Conservation (phyloP, 2,888 invertebrate genomes). For the Chrysolina oricalcia region DNA sequence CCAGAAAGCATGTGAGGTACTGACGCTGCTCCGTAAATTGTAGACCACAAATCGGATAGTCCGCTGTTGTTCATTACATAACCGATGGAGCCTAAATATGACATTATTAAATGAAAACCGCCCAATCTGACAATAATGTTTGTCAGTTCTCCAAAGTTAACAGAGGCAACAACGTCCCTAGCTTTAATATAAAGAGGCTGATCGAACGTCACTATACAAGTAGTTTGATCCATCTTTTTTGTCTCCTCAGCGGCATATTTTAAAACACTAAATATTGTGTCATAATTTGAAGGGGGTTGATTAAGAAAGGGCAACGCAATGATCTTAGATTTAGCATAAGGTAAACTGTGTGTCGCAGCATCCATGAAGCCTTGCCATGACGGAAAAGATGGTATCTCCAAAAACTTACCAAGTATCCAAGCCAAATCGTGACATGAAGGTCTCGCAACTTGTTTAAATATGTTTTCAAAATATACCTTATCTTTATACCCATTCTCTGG, state of each 20-base stretch:
- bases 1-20: slow-evolving; percentile 60
- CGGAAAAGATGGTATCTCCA: slow-evolving; percentile 31
- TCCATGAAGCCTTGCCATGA: slow-evolving; percentile 42
- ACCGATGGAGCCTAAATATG: slow-evolving; percentile 65
- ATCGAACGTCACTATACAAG: slow-evolving; percentile 37
- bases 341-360: slow-evolving; percentile 25
- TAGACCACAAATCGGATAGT: slow-evolving; percentile 59
- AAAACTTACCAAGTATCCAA: slow-evolving; percentile 2
- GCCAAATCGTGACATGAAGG: slow-evolving; percentile 22
- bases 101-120: slow-evolving; percentile 64
- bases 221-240: slow-evolving; percentile 25
- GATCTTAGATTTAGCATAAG: slow-evolving; percentile 33
- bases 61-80: slow-evolving; percentile 68
- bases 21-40: slow-evolving; percentile 55
- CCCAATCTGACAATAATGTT: slow-evolving; percentile 54
- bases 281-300: slow-evolving; percentile 32
- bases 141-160: neutral
- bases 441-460: neutral
- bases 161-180: slow-evolving; percentile 22
- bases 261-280: slow-evolving; percentile 23
- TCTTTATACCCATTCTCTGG: neutral
- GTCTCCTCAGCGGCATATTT: slow-evolving; percentile 27
- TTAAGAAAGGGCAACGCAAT: slow-evolving; percentile 37
- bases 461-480: neutral
- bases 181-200: slow-evolving; percentile 37